Percentiles rank a stretch among this genome's conserved stretches.
Evolutionary conservation across 2,888 invertebrate species (phyloP).

Genomic region (Lutraria lutraria): DNA sequence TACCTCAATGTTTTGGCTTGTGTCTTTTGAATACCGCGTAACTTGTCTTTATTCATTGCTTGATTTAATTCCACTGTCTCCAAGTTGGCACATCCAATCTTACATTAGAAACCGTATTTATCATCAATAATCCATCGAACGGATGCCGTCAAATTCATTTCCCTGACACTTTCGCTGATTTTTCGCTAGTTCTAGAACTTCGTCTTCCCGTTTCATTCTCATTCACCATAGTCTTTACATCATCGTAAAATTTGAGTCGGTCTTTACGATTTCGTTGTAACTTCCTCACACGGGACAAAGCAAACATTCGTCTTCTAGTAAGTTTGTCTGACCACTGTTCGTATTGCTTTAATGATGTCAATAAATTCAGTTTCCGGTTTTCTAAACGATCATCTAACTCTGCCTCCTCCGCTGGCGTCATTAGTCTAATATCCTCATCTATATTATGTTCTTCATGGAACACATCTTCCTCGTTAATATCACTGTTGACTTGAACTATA

Average conservation of each 20-base stretch:
- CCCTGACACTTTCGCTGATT: background rate
- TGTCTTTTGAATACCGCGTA: too few species aligned
- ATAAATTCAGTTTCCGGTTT: conserved; percentile 13
- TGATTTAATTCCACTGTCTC: background rate
- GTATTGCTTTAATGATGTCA: conserved; percentile 24
- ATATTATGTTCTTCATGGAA: background rate
- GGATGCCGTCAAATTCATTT: background rate
- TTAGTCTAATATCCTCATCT: conserved; percentile 1
- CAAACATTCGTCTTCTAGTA: conserved; percentile 51
- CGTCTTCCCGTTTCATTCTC: background rate
- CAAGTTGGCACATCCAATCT: background rate
- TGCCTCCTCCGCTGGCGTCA: background rate
- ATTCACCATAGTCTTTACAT: conserved; percentile 3
- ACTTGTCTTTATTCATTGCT: too few species aligned
- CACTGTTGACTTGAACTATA: background rate
- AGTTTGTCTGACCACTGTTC: conserved; percentile 37
- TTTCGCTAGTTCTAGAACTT: background rate
- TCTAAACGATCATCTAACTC: background rate
- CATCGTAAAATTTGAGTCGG: conserved; percentile 47
- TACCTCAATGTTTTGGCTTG: too few species aligned
- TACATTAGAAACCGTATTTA: background rate
- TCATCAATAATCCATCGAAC: background rate
- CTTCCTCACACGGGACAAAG: conserved; percentile 29
- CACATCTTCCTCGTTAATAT: background rate
- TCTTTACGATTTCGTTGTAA: conserved; percentile 33